phyloP scores from a whole-genome alignment of 2,888 invertebrate species.

The Brachypterus glaber region DNA sequence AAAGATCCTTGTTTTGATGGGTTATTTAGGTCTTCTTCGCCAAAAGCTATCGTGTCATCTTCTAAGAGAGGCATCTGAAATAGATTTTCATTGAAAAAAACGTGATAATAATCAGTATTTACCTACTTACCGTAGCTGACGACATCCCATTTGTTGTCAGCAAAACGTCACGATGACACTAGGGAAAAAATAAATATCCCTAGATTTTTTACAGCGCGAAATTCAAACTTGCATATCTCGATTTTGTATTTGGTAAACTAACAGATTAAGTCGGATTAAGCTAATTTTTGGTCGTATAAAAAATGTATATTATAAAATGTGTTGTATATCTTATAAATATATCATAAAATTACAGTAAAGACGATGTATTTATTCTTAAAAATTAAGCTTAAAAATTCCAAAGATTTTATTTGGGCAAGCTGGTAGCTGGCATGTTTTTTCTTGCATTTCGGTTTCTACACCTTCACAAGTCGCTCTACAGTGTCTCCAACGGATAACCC shows the following conservation, averaged over 20 bases:
- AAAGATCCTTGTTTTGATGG: constrained; percentile 22
- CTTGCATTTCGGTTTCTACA: constrained; percentile 45
- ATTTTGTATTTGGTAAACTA: too few relatives aligned
- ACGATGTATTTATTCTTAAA: too few relatives aligned
- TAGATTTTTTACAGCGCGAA: background rate
- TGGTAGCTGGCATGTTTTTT: constrained; percentile 43
- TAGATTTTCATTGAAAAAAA: too few relatives aligned
- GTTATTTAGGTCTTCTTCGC: constrained; percentile 69
- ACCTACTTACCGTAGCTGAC: constrained; percentile 20
- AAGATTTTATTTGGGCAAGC: constrained; percentile 40
- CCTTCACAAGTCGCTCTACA: constrained; percentile 40
- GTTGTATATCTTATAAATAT: too few relatives aligned
- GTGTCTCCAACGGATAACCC: constrained; percentile 47
- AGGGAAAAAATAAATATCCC: background rate
- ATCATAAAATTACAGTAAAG: too few relatives aligned
- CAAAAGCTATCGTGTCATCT: constrained; percentile 79
- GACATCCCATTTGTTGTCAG: constrained; percentile 18
- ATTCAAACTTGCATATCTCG: background rate
- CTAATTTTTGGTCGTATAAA: too few relatives aligned
- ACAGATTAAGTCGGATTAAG: too few relatives aligned
- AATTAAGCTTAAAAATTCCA: constrained; percentile 28
- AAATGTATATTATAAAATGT: too few relatives aligned
- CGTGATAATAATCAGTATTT: constrained; percentile 5
- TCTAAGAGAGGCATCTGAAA: constrained; percentile 75
- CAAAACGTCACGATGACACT: constrained; percentile 13